Base-by-base conservation (phyloP, 2,888 invertebrate species). In the Trachelus tabidus region DNA sequence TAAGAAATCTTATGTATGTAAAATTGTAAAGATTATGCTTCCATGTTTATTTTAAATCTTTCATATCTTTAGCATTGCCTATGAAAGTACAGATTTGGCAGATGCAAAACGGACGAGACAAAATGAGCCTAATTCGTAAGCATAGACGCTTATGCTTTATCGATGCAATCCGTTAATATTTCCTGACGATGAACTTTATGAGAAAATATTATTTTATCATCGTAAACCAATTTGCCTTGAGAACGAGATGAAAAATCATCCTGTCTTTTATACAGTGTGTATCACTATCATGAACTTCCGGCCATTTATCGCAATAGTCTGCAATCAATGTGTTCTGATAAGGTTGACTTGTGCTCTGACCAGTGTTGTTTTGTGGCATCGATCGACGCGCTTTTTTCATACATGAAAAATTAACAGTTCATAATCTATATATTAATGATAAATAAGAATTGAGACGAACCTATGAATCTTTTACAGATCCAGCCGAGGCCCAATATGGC, bases 401-500 rank as follows among this genome's bases (percentile, higher is more conserved):
- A 56, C 0, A 9, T 23, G 0, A 23, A 56, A 56, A 56, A 23
- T 56, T 56, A 56, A 56, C 23, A 23, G 23, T 23, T 23, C 2
- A 23, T 23, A 56, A 23, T 23, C 56, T 23, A 9, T 56, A 23
- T 9, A 56, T 23, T 23, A 56, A 23, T 56, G 1, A 56, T 23
- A 56, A 56, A 56, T 56, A 56, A 56, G 1, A 56, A 56, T 2
- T 56, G 23, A 56, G 6, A 56, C 9, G 23, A 23, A 56, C 9
- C 9, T 56, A 2, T 56, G 23, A 1, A 56, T 9, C 23, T 56
- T 56, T 56, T 83, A 35, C 76, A 90, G 90, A 82, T 76, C 76
- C 76, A 56, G 82, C 82, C 1, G 79, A 80, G 75, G 85, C 84
- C 30, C 86, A 87, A 68, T 78, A 86, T 83, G 79, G 77, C 34